Conservation (phyloP, 1,140 invertebrate genomes). For the Cherax destructor region DNA sequence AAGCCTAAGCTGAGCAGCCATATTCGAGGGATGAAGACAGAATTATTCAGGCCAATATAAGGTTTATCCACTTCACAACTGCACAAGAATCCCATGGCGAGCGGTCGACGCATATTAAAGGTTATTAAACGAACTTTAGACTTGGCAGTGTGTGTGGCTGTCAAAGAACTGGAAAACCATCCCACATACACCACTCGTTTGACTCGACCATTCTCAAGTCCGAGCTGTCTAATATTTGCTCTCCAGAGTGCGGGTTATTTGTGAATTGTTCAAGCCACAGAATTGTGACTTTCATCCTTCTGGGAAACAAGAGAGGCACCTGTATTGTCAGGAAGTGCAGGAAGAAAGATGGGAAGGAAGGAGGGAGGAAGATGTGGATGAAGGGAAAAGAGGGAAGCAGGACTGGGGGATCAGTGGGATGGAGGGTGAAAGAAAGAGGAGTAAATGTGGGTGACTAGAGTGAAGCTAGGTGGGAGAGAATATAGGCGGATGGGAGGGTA, state of each 20-base stretch:
- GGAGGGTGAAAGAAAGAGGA: background rate
- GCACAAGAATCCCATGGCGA: slow-evolving; percentile 10
- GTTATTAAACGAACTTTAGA: background rate
- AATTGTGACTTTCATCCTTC: no score
- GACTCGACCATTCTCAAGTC: no score
- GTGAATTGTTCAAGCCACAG: no score
- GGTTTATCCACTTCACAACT: background rate
- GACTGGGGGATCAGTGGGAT: background rate
- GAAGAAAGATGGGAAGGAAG: no score
- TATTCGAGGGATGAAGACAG: background rate
- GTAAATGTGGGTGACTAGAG: background rate
- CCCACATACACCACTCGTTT: no score
- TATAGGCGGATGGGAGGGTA: background rate
- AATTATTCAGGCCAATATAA: background rate
- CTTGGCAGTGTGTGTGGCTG: no score
- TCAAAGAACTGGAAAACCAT: no score
- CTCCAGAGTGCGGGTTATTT: no score
- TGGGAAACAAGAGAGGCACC: no score
- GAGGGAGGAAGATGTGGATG: no score
- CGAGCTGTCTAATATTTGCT: no score
- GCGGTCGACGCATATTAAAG: background rate
- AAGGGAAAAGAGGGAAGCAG: background rate
- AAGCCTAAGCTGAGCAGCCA: background rate
- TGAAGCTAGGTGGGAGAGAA: background rate
- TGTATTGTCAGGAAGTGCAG: no score